Evolutionary conservation across 1,140 invertebrate genomes (phyloP).

Genomic region (Calephelis virginiensis): DNA sequence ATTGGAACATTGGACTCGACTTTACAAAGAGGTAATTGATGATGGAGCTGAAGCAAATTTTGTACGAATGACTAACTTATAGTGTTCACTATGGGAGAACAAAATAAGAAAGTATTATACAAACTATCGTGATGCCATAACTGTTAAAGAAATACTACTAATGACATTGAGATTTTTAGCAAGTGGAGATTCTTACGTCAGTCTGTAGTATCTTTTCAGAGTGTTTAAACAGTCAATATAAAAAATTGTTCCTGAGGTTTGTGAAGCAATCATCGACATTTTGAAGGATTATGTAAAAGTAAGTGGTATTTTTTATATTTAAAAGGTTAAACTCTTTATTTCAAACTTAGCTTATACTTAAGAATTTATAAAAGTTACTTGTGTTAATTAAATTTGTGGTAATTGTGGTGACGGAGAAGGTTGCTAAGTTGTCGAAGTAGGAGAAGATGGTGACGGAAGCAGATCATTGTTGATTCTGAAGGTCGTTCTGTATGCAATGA

Average conservation of each 20-base stretch:
- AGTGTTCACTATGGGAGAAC: conserved; percentile 23
- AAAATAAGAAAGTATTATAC: conserved; percentile 25
- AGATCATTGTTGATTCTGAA: background rate
- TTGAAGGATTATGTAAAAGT: no score
- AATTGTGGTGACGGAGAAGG: conserved; percentile 8
- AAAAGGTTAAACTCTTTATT: no score
- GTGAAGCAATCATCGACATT: no score
- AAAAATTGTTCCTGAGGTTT: no score
- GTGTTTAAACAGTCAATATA: no score
- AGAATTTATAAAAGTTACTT: no score
- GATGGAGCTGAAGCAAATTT: conserved; percentile 20
- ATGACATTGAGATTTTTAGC: no score
- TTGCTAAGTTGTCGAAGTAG: conserved; percentile 11
- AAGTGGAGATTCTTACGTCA: no score
- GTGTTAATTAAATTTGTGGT: background rate
- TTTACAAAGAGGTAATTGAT: conserved; percentile 22
- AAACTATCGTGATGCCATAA: conserved; percentile 19
- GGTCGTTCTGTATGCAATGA: background rate
- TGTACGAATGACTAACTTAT: conserved; percentile 23
- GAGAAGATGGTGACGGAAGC: conserved; percentile 13
- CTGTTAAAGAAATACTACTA: no score
- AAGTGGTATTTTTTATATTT: no score
- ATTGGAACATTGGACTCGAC: conserved; percentile 16
- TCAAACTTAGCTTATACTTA: no score
- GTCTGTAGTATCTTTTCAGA: no score